Evolutionary conservation across 2,113 vertebrate genomes (phyloP).

Genomic region (Euleptes europaea): DNA sequence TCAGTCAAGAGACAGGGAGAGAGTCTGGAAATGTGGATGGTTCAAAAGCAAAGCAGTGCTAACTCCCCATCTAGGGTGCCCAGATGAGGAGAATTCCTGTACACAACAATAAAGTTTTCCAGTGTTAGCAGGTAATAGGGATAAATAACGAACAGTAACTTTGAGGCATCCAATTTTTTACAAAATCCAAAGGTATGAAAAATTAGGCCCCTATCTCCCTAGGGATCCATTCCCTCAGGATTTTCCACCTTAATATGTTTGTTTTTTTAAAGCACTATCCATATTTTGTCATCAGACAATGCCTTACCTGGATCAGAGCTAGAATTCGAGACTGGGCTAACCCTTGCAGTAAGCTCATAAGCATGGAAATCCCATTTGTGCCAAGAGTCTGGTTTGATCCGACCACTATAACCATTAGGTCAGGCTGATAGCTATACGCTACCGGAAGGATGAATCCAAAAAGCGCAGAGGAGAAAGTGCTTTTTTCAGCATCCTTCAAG

Average conservation of each 20-base stretch:
- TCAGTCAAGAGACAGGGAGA: neutral
- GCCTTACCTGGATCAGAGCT: conserved; percentile 82
- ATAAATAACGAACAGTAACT: neutral
- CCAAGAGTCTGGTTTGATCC: conserved; percentile 65
- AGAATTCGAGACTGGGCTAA: conserved; percentile 82
- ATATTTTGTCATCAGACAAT: neutral
- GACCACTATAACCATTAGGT: conserved; percentile 79
- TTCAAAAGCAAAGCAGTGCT: neutral
- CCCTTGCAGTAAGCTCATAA: conserved; percentile 79
- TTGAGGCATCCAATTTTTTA: neutral
- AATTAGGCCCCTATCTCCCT: neutral
- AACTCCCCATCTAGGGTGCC: neutral
- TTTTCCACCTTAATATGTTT: neutral
- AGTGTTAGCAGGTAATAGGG: neutral
- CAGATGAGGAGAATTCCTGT: neutral
- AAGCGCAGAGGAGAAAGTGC: conserved; percentile 76
- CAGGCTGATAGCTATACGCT: conserved; percentile 85
- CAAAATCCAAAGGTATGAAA: neutral
- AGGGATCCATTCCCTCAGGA: neutral
- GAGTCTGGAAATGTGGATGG: neutral
- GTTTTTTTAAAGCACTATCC: neutral
- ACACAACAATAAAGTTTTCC: neutral
- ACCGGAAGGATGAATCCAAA: conserved; percentile 86
- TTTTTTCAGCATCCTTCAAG: conserved; percentile 68
- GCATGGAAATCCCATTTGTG: conserved; percentile 75